These are phyloP conservation scores for Bombyx huttoni DNA, from an alignment of 2,888 invertebrate species.

Conservation along the genomic window DNA sequence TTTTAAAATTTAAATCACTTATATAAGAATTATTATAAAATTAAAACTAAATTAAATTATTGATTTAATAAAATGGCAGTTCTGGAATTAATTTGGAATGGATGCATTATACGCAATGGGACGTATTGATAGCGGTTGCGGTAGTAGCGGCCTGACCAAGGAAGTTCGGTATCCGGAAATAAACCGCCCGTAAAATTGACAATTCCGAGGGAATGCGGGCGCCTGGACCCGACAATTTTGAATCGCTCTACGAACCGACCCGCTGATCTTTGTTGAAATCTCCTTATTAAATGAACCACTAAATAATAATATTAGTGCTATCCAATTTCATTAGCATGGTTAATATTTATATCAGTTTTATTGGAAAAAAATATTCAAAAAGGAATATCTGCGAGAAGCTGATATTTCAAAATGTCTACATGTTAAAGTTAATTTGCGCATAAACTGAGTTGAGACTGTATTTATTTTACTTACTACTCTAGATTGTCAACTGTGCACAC, in stretches of 20 bases:
- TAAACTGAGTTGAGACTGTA: not conserved
- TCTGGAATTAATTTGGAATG: not conserved
- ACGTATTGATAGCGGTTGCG: conserved; percentile 15
- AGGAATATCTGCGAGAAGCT: no score
- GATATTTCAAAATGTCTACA: no score
- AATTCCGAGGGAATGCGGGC: conserved; percentile 69
- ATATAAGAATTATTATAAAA: no score
- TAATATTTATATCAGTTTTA: not conserved
- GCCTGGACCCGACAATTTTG: conserved; percentile 54
- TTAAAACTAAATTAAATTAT: no score
- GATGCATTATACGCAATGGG: not conserved
- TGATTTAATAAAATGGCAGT: conserved; percentile 3
- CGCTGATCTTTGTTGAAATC: conserved; percentile 5
- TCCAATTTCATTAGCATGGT: not conserved
- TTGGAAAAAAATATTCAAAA: no score
- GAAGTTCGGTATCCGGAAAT: conserved; percentile 73
- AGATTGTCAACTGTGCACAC: conserved; percentile 48
- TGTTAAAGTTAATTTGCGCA: no score
- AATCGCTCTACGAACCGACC: conserved; percentile 28
- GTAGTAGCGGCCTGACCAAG: conserved; percentile 46
- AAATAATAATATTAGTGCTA: not conserved
- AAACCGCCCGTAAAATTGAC: conserved; percentile 81
- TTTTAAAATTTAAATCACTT: conserved; percentile 1
- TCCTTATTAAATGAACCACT: conserved; percentile 2
- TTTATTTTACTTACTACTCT: conserved; percentile 10